phyloP scores from a whole-genome alignment of 2,113 vertebrate species.

The Xenopus borealis region DNA sequence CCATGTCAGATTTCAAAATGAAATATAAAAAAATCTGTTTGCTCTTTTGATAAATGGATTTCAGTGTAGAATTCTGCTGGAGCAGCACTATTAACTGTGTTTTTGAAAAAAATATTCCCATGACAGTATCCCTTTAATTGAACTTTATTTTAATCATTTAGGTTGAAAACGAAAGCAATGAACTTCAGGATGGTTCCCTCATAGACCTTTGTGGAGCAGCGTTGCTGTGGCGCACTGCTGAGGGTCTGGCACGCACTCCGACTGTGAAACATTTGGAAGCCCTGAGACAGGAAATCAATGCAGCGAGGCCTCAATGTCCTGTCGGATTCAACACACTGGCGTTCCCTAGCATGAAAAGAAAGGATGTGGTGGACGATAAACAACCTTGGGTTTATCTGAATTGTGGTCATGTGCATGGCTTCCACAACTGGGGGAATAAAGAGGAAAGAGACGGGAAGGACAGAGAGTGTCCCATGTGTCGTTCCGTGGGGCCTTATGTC shows the following conservation, averaged over 20 bases:
- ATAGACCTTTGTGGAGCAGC: slow-evolving; percentile 95
- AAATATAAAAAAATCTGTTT: too few relatives aligned
- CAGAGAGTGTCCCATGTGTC: slow-evolving; percentile 97
- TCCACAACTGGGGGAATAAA: slow-evolving; percentile 96
- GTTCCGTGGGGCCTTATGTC: slow-evolving; percentile 90
- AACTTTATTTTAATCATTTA: slow-evolving; percentile 48
- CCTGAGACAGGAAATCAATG: slow-evolving; percentile 94
- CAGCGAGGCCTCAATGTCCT: slow-evolving; percentile 91
- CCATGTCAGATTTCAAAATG: too few relatives aligned
- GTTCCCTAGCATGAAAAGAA: slow-evolving; percentile 96
- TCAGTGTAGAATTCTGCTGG: too few relatives aligned
- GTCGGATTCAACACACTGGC: slow-evolving; percentile 98
- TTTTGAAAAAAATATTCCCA: too few relatives aligned
- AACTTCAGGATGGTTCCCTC: slow-evolving; percentile 92
- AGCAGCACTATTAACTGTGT: too few relatives aligned
- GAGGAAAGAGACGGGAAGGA: slow-evolving; percentile 85
- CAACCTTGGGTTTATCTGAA: slow-evolving; percentile 97
- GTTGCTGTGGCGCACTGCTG: slow-evolving; percentile 92
- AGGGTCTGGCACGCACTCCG: slow-evolving; percentile 90
- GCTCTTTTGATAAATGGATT: too few relatives aligned
- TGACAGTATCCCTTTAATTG: too few relatives aligned
- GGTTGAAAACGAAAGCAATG: slow-evolving; percentile 92
- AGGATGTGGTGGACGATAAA: slow-evolving; percentile 94
- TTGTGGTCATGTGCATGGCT: slow-evolving; percentile 96
- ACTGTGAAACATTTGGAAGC: slow-evolving; percentile 96